Conservation (phyloP, 2,113 vertebrate species). For the Chlamydotis undulata region DNA sequence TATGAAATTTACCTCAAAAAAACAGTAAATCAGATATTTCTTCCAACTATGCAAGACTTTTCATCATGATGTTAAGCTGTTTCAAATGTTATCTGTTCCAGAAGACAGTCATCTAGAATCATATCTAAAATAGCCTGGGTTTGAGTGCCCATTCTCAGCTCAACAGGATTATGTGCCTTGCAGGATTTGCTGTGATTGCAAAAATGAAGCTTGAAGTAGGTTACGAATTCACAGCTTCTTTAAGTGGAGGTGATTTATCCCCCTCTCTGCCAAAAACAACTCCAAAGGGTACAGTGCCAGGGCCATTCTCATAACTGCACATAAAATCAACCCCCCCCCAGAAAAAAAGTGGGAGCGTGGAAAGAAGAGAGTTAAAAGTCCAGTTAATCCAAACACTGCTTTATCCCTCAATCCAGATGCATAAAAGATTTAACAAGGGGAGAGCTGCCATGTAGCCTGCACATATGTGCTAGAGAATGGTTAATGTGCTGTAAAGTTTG, state of each 20-base stretch:
- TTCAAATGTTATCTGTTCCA: not conserved
- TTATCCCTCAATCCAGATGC: conserved; percentile 1
- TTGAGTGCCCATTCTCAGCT: not conserved
- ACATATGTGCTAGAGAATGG: not conserved
- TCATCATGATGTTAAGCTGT: not conserved
- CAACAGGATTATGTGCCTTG: not conserved
- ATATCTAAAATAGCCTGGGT: not conserved
- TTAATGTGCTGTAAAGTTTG: conserved; percentile 23
- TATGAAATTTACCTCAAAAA: not conserved
- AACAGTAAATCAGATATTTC: not conserved
- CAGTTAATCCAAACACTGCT: not conserved
- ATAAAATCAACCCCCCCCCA: not conserved
- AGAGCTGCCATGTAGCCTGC: not conserved
- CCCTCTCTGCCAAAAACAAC: not conserved
- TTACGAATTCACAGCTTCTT: not conserved
- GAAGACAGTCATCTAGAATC: not conserved
- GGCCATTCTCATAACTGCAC: not conserved
- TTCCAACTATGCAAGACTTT: not conserved
- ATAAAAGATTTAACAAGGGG: conserved; percentile 23
- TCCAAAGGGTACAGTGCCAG: not conserved
- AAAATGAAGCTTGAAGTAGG: not conserved
- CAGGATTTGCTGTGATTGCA: not conserved
- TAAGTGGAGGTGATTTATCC: not conserved
- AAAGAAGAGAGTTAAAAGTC: not conserved
- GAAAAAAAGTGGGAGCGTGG: not conserved